Evolutionary conservation across 2,797 vertebrate genomes (phyloP), one percentile per base, ranked within the genome.

Genomic region (Aldrovandia affinis): DNA sequence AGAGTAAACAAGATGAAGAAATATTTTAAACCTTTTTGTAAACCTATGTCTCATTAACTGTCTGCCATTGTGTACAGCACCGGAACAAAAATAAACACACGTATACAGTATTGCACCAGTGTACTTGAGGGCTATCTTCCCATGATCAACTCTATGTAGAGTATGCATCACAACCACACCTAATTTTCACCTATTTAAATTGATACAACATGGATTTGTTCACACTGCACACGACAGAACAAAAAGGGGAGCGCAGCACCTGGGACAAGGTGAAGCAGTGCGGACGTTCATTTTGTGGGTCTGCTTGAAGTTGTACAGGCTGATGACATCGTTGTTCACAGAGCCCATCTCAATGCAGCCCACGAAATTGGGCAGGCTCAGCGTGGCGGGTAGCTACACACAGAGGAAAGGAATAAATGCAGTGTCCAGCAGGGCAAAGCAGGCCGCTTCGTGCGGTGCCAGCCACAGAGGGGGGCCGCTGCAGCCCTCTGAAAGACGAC

Each of bases 321-420:
- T 99, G 94, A 98, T 96, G 70, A 99, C 96, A 0, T 98, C 97
- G 3, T 97, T 97, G 92, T 99, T 99, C 79, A 99, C 89, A 0
- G 97, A 96, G 25, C 96, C 96, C 90, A 99, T 87, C 87, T 99
- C 98, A 68, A 99, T 95, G 90, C 98, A 99, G 81, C 98, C 98
- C 47, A 96, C 92, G 81, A 98, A 99, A 50, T 96, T 96, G 83
- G 97, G 97, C 0, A 99, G 92, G 85, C 96, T 95, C 91, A 99
- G 93, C 82, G 94, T 96, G 44, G 95, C 92, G 50, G 98, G 98
- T 20, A 98, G 96, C 98, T 99, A 79, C 15, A 83, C 81, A 83
- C 18, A 89, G 42, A 12, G 54, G 1, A 54, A 81, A 85, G 79
- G 70, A 55, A 80, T 28, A 59, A 55, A 50, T 15, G n/a, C 47